Evolutionary conservation across 2,797 vertebrate genomes (phyloP).

Genomic region (Alauda arvensis): DNA sequence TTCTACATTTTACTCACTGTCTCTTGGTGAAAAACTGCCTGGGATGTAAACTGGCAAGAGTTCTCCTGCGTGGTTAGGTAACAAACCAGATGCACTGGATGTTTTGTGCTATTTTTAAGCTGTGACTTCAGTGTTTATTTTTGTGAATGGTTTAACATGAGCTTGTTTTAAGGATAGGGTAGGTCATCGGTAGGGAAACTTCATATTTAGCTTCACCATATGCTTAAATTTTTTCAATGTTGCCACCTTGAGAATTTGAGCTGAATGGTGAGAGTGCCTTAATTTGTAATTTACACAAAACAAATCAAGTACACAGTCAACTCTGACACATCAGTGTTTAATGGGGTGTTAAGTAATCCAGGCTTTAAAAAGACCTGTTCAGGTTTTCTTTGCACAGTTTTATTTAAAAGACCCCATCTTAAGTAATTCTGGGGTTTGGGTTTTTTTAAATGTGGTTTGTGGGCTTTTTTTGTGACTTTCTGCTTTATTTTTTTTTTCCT

Average conservation of each 20-base stretch:
- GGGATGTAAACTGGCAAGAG: background rate
- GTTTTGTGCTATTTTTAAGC: conserved; percentile 34
- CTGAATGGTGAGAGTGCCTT: background rate
- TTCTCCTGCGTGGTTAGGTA: background rate
- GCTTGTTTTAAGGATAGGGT: conserved; percentile 16
- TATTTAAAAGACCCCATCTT: background rate
- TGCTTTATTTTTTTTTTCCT: accelerated
- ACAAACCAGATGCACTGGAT: background rate
- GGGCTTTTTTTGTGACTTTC: background rate
- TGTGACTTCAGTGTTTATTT: conserved; percentile 51
- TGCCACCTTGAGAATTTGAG: background rate
- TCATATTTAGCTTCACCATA: conserved; percentile 34
- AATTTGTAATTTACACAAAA: conserved; percentile 1
- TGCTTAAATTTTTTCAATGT: background rate
- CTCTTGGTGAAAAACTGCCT: background rate
- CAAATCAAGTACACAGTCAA: background rate
- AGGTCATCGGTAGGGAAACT: background rate
- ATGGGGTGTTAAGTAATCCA: background rate
- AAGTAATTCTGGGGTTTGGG: too few relatives aligned
- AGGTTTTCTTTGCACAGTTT: background rate
- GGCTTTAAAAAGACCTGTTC: background rate
- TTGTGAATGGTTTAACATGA: conserved; percentile 17
- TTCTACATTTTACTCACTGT: background rate
- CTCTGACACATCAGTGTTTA: background rate
- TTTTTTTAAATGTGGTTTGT: background rate